Conservation (phyloP, 2,888 invertebrate species). For the Erebia epiphron region DNA sequence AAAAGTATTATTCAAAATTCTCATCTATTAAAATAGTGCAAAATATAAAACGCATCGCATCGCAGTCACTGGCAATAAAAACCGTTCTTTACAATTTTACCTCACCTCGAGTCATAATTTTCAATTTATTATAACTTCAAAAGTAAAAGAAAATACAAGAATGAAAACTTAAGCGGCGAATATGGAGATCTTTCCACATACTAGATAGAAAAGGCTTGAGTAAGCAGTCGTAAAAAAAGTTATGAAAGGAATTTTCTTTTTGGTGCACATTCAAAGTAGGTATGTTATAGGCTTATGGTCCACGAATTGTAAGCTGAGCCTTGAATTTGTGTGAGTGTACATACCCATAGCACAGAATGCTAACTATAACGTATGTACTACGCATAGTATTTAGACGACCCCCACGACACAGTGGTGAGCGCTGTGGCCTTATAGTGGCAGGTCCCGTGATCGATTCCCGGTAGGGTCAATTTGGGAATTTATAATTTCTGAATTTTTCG, state of each 20-base stretch:
- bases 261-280: neutral
- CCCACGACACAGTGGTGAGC: too few species aligned
- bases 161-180: constrained; percentile 22
- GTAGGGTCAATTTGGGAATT: too few species aligned
- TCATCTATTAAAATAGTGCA: too few species aligned
- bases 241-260: constrained; percentile 5
- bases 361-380: too few species aligned
- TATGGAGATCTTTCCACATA: constrained; percentile 22
- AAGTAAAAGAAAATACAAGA: constrained; percentile 21
- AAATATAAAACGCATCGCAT: neutral
- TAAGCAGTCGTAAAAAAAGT: constrained; percentile 14
- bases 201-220: constrained; percentile 1
- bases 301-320: too few species aligned
- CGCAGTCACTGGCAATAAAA: neutral
- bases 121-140: constrained; percentile 32
- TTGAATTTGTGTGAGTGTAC: too few species aligned
- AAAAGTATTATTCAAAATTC: too few species aligned
- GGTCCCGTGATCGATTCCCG: too few species aligned
- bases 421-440: too few species aligned
- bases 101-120: constrained; percentile 26
- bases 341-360: too few species aligned
- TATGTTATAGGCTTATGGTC: neutral
- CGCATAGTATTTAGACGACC: too few species aligned
- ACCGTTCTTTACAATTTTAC: constrained; percentile 25
- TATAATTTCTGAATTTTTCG: too few species aligned